A percentile compares a stretch with the other conserved stretches of the same genome.
Conservation (phyloP, 2,113 vertebrate species). For the Cryptotis parvus region DNA sequence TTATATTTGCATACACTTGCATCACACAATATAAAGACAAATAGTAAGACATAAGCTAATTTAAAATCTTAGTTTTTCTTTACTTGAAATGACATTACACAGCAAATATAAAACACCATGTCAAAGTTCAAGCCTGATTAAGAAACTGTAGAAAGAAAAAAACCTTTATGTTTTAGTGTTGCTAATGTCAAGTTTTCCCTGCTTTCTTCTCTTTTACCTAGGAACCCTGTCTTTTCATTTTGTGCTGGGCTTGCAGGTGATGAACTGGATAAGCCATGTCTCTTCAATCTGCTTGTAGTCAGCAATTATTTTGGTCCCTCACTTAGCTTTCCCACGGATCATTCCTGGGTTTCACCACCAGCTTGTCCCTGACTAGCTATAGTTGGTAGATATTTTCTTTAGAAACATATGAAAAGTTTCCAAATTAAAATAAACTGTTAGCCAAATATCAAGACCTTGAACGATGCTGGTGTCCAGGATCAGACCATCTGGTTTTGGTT, state of each 20-base stretch:
- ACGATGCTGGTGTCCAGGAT: background rate
- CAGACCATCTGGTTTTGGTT: background rate
- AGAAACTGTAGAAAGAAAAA: background rate
- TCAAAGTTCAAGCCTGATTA: background rate
- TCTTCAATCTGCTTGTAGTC: background rate
- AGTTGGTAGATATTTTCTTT: background rate
- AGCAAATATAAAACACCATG: background rate
- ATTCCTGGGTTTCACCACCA: background rate
- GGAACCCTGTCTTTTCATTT: slow-evolving; percentile 15
- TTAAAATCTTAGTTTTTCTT: background rate
- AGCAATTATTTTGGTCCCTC: background rate
- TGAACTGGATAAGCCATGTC: background rate
- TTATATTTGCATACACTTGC: slow-evolving; percentile 40
- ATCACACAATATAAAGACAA: slow-evolving; percentile 27
- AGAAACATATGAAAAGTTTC: background rate
- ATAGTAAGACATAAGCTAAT: slow-evolving; percentile 39
- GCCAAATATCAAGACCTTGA: background rate
- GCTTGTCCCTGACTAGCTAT: background rate
- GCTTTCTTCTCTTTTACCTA: background rate
- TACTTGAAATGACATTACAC: background rate
- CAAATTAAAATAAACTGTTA: background rate
- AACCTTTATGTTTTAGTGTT: background rate
- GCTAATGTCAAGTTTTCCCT: background rate
- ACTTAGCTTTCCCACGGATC: background rate
- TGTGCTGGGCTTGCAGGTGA: background rate